Evolutionary conservation across 2,113 vertebrate genomes (phyloP), one percentile per base, ranked within the genome.

Genomic region (Gracilinanus agilis): DNA sequence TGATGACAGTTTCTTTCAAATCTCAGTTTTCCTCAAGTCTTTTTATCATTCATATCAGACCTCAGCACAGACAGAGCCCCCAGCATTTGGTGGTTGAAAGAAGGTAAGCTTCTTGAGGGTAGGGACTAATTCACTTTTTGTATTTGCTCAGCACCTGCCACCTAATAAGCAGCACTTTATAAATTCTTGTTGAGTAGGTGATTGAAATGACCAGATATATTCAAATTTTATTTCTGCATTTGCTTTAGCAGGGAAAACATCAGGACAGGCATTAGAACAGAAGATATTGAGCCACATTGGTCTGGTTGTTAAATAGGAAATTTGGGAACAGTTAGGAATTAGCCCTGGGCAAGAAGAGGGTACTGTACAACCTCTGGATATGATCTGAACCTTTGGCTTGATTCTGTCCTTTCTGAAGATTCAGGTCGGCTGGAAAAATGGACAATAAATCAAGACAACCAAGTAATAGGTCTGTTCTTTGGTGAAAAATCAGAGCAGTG

Each of bases 361-460:
- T 21, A 25, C 0, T 12, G 61, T 12, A 83, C 49, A 67, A 56
- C 53, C 55, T 94, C 83, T 92, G 94, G 53, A 12, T 44, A 27
- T 19, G 3, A 83, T 67, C 21, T 93, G 75, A 7, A 24, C 90
- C 44, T 53, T 7, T 94, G 25, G 54, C 75, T 95, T 96, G 3
- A 24, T 91, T 44, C 61, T 16, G 21, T 88, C 49, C 54, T 24
- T 92, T 92, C n/a, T 29, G 67, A 61, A 40, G n/a, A 40, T 40
- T 40, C 67, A 83, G 19, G 54, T 27, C 93, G 49, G 25, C 27
- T 94, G 88, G 23, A 92, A 94, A 92, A 83, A 93, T 54, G 34
- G n/a, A 29, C n/a, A 90, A 55, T 93, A 94, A 54, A 89, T 95
- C 89, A 94, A 91, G 61, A 56, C 92, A 95, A 93, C 61, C n/a